Percentiles rank a stretch among this genome's conserved stretches.
These are phyloP conservation scores for Glareola pratincola DNA, from an alignment of 2,113 vertebrate genomes.

Conservation along the genomic window DNA sequence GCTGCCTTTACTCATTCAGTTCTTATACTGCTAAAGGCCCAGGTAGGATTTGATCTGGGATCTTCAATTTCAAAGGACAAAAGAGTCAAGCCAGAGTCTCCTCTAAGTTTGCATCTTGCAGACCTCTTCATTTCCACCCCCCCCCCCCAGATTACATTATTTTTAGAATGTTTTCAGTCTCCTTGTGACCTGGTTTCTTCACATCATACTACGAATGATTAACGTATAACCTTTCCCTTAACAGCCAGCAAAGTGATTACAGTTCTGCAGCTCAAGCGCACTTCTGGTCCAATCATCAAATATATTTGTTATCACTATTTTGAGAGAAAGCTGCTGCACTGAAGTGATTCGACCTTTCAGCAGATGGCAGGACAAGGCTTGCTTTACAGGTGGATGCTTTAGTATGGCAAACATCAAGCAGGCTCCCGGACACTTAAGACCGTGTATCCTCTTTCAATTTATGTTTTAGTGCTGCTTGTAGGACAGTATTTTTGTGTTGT, in stretches of 20 bases:
- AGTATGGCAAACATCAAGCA: not conserved
- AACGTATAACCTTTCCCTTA: not conserved
- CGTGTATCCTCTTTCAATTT: not conserved
- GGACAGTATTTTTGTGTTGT: not conserved
- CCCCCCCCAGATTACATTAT: conserved; percentile 27
- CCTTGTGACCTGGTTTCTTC: conserved; percentile 7
- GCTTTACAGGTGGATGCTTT: not conserved
- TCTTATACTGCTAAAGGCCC: not conserved
- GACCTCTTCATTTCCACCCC: conserved; percentile 30
- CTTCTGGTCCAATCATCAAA: not conserved
- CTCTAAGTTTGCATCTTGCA: conserved; percentile 25
- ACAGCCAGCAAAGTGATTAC: not conserved
- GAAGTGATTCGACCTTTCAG: not conserved
- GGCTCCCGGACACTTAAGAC: not conserved
- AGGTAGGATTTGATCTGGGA: conserved; percentile 9
- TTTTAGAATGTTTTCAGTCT: conserved; percentile 61
- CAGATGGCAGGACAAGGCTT: not conserved
- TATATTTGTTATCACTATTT: not conserved
- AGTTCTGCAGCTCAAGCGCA: not conserved
- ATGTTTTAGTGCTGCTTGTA: not conserved
- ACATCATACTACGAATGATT: conserved; percentile 3
- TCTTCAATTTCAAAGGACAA: conserved; percentile 47
- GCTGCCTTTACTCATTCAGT: not conserved
- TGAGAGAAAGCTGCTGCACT: not conserved
- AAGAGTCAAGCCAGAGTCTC: conserved; percentile 31